These are phyloP conservation scores for Hippocampus kuda DNA, from an alignment of 2,797 vertebrate genomes.

Conservation along the genomic window DNA sequence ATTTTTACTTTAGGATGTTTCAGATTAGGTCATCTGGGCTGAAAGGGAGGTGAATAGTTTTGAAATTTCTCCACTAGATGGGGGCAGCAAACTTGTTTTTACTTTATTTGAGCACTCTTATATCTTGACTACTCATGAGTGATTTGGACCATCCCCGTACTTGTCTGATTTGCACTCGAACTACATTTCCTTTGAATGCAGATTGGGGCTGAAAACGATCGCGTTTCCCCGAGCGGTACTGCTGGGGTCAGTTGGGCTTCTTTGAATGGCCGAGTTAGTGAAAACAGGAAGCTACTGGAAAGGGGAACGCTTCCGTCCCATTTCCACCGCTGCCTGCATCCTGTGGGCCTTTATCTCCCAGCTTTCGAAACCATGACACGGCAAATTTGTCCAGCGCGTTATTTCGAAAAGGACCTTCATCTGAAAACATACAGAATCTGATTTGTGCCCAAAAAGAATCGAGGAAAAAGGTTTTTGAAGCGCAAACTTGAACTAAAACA, in stretches of 20 bases:
- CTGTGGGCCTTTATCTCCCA: constrained; percentile 43
- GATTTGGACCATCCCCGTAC: background rate
- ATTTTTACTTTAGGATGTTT: no score
- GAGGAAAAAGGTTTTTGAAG: no score
- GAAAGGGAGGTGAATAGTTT: background rate
- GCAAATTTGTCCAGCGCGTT: constrained; percentile 28
- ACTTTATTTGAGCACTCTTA: background rate
- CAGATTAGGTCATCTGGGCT: background rate
- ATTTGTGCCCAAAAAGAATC: no score
- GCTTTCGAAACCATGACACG: constrained; percentile 39
- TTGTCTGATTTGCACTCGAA: background rate
- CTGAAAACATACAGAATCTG: background rate
- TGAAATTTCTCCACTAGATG: background rate
- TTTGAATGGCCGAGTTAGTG: constrained; percentile 15
- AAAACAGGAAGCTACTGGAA: constrained; percentile 59
- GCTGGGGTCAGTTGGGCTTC: constrained; percentile 26
- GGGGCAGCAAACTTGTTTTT: background rate
- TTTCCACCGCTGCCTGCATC: constrained; percentile 31
- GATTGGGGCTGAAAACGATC: background rate
- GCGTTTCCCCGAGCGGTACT: background rate
- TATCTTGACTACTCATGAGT: background rate
- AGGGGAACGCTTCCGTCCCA: constrained; percentile 50
- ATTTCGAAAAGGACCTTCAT: constrained; percentile 40
- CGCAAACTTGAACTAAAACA: no score
- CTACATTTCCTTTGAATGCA: background rate